phyloP scores from a whole-genome alignment of 2,888 invertebrate genomes.

The Scaptomyza flava region DNA sequence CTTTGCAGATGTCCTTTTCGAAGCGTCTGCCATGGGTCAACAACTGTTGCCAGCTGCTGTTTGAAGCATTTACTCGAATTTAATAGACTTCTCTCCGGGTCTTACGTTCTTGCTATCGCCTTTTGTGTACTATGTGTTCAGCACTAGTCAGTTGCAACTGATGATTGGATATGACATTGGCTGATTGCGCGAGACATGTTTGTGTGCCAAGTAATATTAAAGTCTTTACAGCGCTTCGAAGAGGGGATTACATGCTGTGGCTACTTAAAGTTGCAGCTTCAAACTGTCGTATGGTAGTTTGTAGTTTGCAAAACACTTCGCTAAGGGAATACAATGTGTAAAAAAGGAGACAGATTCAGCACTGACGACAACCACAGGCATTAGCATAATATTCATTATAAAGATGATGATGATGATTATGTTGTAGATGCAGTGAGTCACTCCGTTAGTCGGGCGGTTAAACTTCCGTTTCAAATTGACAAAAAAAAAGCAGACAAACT shows the following conservation, averaged over 20 bases:
- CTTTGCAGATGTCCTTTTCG: constrained; percentile 38
- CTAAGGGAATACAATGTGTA: constrained; percentile 35
- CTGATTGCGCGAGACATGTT: constrained; percentile 47
- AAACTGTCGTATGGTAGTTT: constrained; percentile 41
- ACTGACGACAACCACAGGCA: constrained; percentile 22
- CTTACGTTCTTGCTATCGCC: background rate
- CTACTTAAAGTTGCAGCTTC: constrained; percentile 57
- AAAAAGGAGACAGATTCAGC: background rate
- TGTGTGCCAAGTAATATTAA: constrained; percentile 18
- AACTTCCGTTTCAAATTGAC: constrained; percentile 73
- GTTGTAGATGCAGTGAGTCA: constrained; percentile 32
- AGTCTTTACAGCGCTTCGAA: constrained; percentile 26
- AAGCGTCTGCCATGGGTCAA: constrained; percentile 38
- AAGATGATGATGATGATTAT: constrained; percentile 26
- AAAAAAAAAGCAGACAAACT: constrained; percentile 46
- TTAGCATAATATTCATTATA: constrained; percentile 25
- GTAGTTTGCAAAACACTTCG: constrained; percentile 9
- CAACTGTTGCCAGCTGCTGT: constrained; percentile 37
- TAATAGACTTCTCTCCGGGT: constrained; percentile 42
- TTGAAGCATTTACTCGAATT: constrained; percentile 39
- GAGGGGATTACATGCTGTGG: constrained; percentile 31
- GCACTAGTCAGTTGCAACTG: constrained; percentile 6
- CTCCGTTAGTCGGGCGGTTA: constrained; percentile 13
- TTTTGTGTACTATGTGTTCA: background rate
- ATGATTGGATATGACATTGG: constrained; percentile 68